Evolutionary conservation across 2,797 vertebrate species (phyloP), one percentile per base, ranked within the genome.

Genomic region (Galagoides demidoff): DNA sequence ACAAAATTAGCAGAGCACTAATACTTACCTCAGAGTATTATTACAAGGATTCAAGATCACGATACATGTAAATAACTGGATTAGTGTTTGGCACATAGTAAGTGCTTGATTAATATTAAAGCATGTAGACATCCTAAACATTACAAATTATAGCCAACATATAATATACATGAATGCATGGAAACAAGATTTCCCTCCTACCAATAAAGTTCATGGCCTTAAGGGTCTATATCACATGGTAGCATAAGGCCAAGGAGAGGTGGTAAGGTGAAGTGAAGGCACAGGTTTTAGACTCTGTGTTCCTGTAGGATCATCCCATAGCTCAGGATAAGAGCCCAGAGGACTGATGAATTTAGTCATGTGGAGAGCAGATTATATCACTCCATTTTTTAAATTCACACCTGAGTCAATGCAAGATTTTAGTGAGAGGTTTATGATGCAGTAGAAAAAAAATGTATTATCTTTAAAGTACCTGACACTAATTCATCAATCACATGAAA

Each of bases 381-480:
- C 27, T 79, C 52, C 34, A 12, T 29, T 39, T 37, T 89, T 84
- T 73, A 64, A 83, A 17, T 59, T 74, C 29, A 89, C 22, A 89
- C 66, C 64, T 29, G 5, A 91, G 20, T 92, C 81, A 82, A 70
- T 82, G 23, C 13, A 91, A 10, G 4, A 52, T 89, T 91, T 94
- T 23, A 91, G 59, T 91, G 27, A 91, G 71, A 78, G 7, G 37
- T 66, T 76, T 95, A 76, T 83, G 59, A 84, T 86, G 86, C 79
- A 86, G 31, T 27, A 77, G 23, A 89, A 61, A 76, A 76, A 5
- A 90, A 63, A 2, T 37, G 3, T 59, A 66, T 90, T 79, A 77
- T 91, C 95, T 97, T 81, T 63, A 89, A 91, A 89, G 25, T 27
- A 86, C 12, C 52, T 66, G 70, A 14, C 27, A 90, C 8, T 70